Evolutionary conservation across 2,113 vertebrate genomes (phyloP), one percentile per base, ranked within the genome.

Genomic region (Grantiella picta): DNA sequence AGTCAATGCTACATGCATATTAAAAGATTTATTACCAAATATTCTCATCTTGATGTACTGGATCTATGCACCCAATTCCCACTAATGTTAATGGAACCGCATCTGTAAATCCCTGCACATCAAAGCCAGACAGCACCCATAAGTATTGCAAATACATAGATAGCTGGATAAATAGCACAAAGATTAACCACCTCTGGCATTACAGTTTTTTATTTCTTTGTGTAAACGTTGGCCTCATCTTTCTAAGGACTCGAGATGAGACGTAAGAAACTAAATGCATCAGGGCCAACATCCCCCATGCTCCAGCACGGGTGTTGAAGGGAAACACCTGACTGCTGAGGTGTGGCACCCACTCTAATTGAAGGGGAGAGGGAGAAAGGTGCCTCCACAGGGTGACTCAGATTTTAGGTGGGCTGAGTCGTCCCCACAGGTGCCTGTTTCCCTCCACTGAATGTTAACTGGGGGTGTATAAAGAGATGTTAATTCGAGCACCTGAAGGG

Each of bases 1-100:
- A 88, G 95, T 96, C 93, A 96, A 97, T 96, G 91, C 25, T 84
- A 89, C 61, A 89, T 93, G 95, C 90, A 96, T 96, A 97, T 95
- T 96, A 93, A 97, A 94, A 96, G 90, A 94, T 82, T 95, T 82
- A 91, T 94, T 93, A 95, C 83, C 88, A 96, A 68, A 96, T 95
- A 86, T 91, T 94, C 81, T 95, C 78, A 70, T 90, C 78, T 73
- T 95, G 94, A 96, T 95, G 71, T 64, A 88, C 69, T 79, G 70
- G 90, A 91, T 96, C 89, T 95, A 44, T 84, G 71, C 91, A 72
- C 50, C 40, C 70, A 66, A 78, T 83, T 91, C 92, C 82, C 27
- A 81, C 44, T 68, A 69, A 92, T 33, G 50, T 86, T 89, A 91
- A 86, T 73, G 53, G 69, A 93, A 36, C 36, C 24, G 21, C 76